Conservation (phyloP, 2,797 vertebrate species). For the Parauchenoglanis punctatus region DNA sequence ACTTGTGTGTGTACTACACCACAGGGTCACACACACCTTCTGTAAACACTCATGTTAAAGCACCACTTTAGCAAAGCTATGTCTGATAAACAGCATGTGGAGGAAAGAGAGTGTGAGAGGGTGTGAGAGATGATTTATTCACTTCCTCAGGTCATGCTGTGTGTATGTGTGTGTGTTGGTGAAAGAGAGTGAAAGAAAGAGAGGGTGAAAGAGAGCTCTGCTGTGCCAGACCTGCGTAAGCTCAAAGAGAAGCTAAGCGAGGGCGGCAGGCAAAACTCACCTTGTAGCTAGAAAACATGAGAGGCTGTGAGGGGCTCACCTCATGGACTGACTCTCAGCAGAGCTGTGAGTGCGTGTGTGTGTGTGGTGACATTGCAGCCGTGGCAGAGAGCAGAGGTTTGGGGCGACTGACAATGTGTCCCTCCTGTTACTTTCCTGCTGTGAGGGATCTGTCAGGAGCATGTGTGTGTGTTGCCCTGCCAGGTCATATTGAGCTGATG, state of each 20-base stretch:
- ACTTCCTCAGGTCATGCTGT: conserved; percentile 58
- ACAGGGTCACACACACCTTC: conserved; percentile 64
- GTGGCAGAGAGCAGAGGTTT: conserved; percentile 51
- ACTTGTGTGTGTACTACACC: conserved; percentile 37
- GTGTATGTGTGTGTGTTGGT: not conserved
- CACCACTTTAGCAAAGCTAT: conserved; percentile 64
- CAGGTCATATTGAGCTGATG: conserved; percentile 81
- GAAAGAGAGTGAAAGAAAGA: not conserved
- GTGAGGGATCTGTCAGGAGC: conserved; percentile 78
- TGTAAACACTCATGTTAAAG: conserved; percentile 68
- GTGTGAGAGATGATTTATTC: conserved; percentile 58
- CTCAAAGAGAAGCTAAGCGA: conserved; percentile 64
- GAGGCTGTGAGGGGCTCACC: conserved; percentile 57
- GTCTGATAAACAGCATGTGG: conserved; percentile 61
- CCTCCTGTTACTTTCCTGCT: conserved; percentile 63
- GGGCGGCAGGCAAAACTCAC: conserved; percentile 64
- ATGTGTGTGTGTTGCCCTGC: conserved; percentile 73
- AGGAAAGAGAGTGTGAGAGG: conserved; percentile 62
- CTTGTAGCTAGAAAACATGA: conserved; percentile 63
- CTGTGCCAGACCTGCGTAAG: conserved; percentile 69
- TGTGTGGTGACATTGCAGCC: conserved; percentile 67
- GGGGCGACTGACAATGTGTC: conserved; percentile 45
- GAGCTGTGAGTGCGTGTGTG: conserved; percentile 48
- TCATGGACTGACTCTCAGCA: conserved; percentile 49
- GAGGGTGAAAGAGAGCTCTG: conserved; percentile 29